Conservation (phyloP, 2,797 vertebrate species). For the Triplophysa bombifrons region DNA sequence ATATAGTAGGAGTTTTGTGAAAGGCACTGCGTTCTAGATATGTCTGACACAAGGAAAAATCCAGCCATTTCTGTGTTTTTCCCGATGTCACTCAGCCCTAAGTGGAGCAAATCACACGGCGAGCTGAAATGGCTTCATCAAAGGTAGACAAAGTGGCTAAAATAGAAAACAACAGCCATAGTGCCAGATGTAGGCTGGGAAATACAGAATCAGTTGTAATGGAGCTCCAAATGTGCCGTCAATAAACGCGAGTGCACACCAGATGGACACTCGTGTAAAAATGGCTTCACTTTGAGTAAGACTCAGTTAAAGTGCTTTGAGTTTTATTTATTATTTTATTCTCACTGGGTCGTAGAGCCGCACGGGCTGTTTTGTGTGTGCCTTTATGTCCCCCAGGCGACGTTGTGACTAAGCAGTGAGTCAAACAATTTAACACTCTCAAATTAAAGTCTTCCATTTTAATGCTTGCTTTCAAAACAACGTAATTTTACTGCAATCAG, state of each 20-base stretch:
- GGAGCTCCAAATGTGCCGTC: conserved; percentile 32
- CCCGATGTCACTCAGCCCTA: conserved; percentile 30
- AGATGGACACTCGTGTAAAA: conserved; percentile 38
- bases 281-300: conserved; percentile 37
- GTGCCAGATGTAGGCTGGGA: conserved; percentile 35
- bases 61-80: neutral
- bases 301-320: conserved; percentile 33
- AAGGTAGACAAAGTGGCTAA: conserved; percentile 34
- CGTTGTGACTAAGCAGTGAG: conserved; percentile 12
- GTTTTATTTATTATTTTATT: conserved; percentile 33
- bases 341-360: neutral
- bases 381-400: neutral
- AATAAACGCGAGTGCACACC: conserved; percentile 39
- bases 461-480: conserved; percentile 30
- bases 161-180: conserved; percentile 38
- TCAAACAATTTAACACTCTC: conserved; percentile 13
- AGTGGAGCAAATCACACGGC: conserved; percentile 21
- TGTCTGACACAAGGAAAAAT: neutral
- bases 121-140: conserved; percentile 22
- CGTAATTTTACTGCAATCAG: conserved; percentile 4
- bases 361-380: neutral
- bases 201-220: conserved; percentile 42
- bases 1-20: neutral
- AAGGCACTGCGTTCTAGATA: neutral
- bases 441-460: conserved; percentile 21